phyloP scores from a whole-genome alignment of 2,797 vertebrate genomes.

The Hydrocynus forskahlii region DNA sequence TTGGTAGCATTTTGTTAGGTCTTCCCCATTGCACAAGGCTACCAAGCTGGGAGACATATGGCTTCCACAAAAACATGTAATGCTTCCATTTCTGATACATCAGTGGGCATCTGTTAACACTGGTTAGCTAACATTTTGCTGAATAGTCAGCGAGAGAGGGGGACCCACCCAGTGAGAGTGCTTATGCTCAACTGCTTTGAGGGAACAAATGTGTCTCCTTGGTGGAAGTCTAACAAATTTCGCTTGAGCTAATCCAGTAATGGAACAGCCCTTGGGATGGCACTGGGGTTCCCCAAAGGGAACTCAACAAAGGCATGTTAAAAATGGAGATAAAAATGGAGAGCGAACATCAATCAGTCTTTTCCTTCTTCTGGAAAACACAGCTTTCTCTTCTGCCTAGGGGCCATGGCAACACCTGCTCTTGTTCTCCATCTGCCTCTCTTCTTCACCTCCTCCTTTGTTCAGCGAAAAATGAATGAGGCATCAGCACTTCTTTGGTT shows the following conservation, averaged over 20 bases:
- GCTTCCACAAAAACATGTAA: too few relatives aligned
- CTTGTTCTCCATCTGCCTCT: constrained; percentile 1
- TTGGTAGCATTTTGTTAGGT: too few relatives aligned
- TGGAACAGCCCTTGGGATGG: not conserved
- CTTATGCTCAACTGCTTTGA: too few relatives aligned
- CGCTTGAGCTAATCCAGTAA: not conserved
- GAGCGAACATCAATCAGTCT: not conserved
- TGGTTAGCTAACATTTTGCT: too few relatives aligned
- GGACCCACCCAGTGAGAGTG: too few relatives aligned
- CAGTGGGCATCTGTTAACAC: too few relatives aligned
- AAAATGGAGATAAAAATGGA: not conserved
- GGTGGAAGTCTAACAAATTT: not conserved
- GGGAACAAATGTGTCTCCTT: too few relatives aligned
- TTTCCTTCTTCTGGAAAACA: not conserved
- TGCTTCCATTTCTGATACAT: too few relatives aligned
- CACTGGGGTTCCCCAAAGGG: not conserved
- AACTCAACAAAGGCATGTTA: not conserved
- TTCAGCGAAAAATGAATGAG: constrained; percentile 44
- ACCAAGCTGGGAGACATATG: too few relatives aligned
- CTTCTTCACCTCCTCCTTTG: not conserved
- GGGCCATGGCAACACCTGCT: not conserved
- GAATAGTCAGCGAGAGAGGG: too few relatives aligned
- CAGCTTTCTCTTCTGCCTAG: not conserved
- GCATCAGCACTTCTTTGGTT: constrained; percentile 51
- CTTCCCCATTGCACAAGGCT: too few relatives aligned